phyloP scores from a whole-genome alignment of 2,797 vertebrate genomes.

The Hyperoplus lanceolatus region DNA sequence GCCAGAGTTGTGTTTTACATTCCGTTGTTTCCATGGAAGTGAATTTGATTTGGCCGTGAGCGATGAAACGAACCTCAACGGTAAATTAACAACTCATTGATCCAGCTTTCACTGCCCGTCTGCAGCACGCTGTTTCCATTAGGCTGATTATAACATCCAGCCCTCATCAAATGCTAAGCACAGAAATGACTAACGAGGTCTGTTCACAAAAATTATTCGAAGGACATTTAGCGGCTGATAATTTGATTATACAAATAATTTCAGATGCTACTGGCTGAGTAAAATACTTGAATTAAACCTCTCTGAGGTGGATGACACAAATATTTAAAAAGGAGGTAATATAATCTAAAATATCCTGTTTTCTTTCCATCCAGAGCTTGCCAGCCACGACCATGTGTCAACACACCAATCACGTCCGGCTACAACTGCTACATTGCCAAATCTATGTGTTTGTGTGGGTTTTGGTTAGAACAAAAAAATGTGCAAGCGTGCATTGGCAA shows the following conservation, averaged over 20 bases:
- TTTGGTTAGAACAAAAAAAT: background rate
- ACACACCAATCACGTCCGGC: background rate
- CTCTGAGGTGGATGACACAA: background rate
- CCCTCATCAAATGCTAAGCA: constrained; percentile 18
- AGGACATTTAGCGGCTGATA: background rate
- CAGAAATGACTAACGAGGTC: constrained; percentile 9
- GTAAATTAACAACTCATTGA: constrained; percentile 50
- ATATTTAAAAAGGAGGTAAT: background rate
- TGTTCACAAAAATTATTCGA: fast-evolving
- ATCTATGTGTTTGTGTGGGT: background rate
- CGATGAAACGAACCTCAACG: constrained; percentile 31
- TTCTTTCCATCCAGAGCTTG: background rate
- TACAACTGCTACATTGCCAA: constrained; percentile 2
- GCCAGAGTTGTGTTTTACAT: constrained; percentile 23
- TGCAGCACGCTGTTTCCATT: constrained; percentile 37
- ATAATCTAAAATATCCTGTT: background rate
- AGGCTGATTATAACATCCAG: constrained; percentile 24
- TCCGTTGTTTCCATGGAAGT: constrained; percentile 53
- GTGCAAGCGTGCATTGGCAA: constrained; percentile 15
- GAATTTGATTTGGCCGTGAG: constrained; percentile 55
- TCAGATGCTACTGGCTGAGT: background rate
- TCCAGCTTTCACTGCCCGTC: constrained; percentile 8
- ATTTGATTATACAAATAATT: background rate
- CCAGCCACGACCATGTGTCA: constrained; percentile 18
- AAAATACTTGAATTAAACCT: background rate